A percentile compares a stretch with the other conserved stretches of the same genome.
Conservation (phyloP, 2,888 invertebrate species). For the Drosophila antonietae region DNA sequence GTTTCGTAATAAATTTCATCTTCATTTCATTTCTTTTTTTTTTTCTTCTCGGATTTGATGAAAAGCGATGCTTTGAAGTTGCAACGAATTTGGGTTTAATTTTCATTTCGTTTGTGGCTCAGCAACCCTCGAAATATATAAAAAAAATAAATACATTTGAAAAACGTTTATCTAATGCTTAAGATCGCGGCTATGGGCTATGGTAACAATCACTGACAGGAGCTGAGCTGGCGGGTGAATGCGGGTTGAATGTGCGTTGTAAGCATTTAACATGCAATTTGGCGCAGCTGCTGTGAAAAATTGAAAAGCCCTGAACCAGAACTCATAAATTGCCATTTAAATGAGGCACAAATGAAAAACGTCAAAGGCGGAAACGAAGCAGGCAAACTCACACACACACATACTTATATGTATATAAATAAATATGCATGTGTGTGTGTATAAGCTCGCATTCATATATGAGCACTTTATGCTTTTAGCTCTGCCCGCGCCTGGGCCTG, state of each 20-base stretch:
- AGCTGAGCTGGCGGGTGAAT: background rate
- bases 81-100: conserved; percentile 56
- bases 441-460: conserved; percentile 14
- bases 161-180: conserved; percentile 69
- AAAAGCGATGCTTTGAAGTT: conserved; percentile 65
- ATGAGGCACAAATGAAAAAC: conserved; percentile 76
- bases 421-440: background rate
- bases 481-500: conserved; percentile 22
- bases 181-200: conserved; percentile 51
- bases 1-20: conserved; percentile 36
- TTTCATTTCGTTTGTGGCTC: conserved; percentile 57
- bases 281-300: conserved; percentile 75
- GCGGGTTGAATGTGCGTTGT: conserved; percentile 8
- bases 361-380: conserved; percentile 36
- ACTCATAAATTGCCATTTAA: conserved; percentile 80
- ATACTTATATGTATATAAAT: conserved; percentile 3
- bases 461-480: conserved; percentile 40
- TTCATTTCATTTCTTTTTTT: conserved; percentile 13
- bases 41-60: conserved; percentile 20
- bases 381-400: conserved; percentile 1
- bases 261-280: conserved; percentile 77
- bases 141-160: conserved; percentile 24
- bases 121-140: conserved; percentile 52
- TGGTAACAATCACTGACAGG: conserved; percentile 5
- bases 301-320: conserved; percentile 56